Conservation (phyloP, 92 coral and sea anemone species). For the Siderastrea radians region DNA sequence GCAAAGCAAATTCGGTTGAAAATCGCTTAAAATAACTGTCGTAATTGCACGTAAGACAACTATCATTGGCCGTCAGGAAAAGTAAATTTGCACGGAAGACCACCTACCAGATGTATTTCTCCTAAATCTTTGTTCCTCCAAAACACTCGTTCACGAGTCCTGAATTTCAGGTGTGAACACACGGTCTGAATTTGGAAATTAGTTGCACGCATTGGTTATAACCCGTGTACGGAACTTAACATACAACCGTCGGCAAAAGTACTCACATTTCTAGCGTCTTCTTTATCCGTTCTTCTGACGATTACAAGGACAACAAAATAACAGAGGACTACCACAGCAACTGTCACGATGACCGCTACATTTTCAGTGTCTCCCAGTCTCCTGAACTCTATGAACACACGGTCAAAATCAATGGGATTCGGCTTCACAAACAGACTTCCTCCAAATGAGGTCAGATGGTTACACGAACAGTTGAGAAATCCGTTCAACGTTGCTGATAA, state of each 20-base stretch:
- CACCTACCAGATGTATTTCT: too few relatives aligned
- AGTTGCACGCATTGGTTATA: not conserved
- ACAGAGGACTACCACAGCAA: conserved; percentile 20
- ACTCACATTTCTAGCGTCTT: conserved; percentile 44
- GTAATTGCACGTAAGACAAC: too few relatives aligned
- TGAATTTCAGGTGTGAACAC: not conserved
- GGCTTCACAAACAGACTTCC: conserved; percentile 54
- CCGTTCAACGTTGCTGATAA: conserved; percentile 37
- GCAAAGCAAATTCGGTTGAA: too few relatives aligned
- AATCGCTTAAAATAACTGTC: too few relatives aligned
- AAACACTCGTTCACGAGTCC: too few relatives aligned
- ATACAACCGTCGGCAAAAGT: not conserved
- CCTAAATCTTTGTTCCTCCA: too few relatives aligned
- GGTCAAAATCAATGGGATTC: conserved; percentile 65
- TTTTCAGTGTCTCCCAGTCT: conserved; percentile 46
- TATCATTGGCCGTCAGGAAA: too few relatives aligned
- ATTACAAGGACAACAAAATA: conserved; percentile 29
- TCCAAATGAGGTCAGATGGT: conserved; percentile 60
- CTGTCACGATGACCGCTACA: conserved; percentile 53
- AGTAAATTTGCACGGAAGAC: too few relatives aligned
- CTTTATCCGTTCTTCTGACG: conserved; percentile 38
- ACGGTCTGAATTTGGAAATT: not conserved
- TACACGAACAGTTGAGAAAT: conserved; percentile 38
- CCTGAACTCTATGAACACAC: conserved; percentile 46
- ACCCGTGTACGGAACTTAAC: not conserved